A percentile compares a stretch with the other conserved stretches of the same genome.
Evolutionary conservation across 2,888 invertebrate species (phyloP).

Genomic region (Drosophila neutralis): DNA sequence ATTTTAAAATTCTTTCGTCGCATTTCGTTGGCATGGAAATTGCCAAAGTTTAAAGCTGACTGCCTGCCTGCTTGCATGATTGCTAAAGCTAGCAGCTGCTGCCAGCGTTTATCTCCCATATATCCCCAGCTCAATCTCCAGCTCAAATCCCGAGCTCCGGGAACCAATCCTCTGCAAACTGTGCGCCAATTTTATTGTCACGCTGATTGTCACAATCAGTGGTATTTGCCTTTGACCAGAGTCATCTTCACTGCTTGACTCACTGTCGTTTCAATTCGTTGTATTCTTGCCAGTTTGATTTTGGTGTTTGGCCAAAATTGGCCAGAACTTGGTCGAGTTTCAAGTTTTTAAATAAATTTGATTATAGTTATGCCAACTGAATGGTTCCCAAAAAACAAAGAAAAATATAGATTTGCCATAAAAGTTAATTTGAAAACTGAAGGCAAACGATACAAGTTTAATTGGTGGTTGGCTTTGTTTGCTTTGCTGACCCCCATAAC

Average conservation of each 20-base stretch:
- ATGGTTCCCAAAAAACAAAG: constrained; percentile 18
- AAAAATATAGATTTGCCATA: constrained; percentile 11
- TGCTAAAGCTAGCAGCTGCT: constrained; percentile 62
- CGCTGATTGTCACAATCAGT: constrained; percentile 78
- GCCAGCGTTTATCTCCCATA: constrained; percentile 53
- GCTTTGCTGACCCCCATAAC: constrained; percentile 12
- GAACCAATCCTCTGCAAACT: constrained; percentile 39
- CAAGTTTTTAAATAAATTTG: constrained; percentile 67
- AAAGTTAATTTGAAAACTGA: constrained; percentile 39
- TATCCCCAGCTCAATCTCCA: constrained; percentile 29
- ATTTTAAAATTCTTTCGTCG: constrained; percentile 72
- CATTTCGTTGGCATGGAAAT: constrained; percentile 70
- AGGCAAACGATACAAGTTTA: constrained; percentile 50
- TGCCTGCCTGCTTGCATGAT: constrained; percentile 27
- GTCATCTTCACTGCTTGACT: constrained; percentile 63
- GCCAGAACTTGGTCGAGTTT: constrained; percentile 49
- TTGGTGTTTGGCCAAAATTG: constrained; percentile 42
- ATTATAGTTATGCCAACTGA: constrained; percentile 50
- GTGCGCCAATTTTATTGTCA: constrained; percentile 71
- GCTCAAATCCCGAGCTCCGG: constrained; percentile 19
- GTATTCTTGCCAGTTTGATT: constrained; percentile 13
- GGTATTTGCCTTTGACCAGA: constrained; percentile 74
- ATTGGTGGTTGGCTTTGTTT: constrained; percentile 48
- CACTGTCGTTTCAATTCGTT: constrained; percentile 16
- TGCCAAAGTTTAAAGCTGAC: constrained; percentile 72